Percentiles rank a stretch among this genome's conserved stretches.
Evolutionary conservation across 2,113 vertebrate species (phyloP).

Genomic region (Pleuronectes platessa): DNA sequence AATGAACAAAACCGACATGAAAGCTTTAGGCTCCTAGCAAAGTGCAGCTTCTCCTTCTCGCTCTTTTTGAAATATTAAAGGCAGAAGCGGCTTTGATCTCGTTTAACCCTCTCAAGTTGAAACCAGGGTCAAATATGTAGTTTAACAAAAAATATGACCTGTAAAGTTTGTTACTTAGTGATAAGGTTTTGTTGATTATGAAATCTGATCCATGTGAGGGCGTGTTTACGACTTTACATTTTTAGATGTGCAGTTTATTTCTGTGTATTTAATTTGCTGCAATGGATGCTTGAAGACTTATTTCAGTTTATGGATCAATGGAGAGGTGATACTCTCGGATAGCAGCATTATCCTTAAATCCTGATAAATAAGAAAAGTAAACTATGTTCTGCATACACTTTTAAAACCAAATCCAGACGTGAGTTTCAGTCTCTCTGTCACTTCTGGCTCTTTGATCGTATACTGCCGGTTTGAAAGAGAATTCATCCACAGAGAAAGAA

Average conservation of each 20-base stretch:
- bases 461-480: constrained; percentile 36
- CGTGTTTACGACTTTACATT: too few species aligned
- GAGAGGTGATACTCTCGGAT: neutral
- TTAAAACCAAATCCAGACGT: constrained; percentile 14
- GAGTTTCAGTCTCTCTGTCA: constrained; percentile 11
- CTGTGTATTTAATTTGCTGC: neutral
- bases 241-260: neutral
- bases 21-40: constrained; percentile 41
- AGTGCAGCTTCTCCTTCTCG: constrained; percentile 29
- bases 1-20: constrained; percentile 44
- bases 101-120: constrained; percentile 41
- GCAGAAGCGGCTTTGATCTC: constrained; percentile 54
- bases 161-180: neutral
- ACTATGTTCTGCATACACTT: neutral
- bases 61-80: constrained; percentile 51
- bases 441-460: constrained; percentile 41
- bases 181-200: constrained; percentile 1
- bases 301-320: neutral
- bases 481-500: constrained; percentile 46
- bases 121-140: constrained; percentile 17
- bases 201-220: neutral
- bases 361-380: neutral
- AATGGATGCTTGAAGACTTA: neutral
- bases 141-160: neutral
- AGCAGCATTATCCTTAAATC: constrained; percentile 7